Base-by-base conservation (phyloP, 2,797 vertebrate genomes). In the Peromyscus nudipes region DNA sequence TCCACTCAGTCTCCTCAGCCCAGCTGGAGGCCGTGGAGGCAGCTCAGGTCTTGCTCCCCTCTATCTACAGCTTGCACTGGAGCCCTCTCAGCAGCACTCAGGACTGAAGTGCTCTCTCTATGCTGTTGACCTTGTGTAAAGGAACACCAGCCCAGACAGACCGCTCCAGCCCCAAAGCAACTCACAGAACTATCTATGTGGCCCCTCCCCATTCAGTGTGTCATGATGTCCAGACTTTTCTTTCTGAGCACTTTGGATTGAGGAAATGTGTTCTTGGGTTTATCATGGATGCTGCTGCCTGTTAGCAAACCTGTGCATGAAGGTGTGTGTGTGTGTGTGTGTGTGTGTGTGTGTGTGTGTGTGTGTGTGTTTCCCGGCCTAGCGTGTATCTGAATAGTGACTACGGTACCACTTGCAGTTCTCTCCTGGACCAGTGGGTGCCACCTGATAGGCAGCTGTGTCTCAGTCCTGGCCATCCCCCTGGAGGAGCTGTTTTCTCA, bases 191-290 rank as follows among this genome's bases (percentile, higher is more conserved):
- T 73, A 7, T 21, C 25, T 29, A 9, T 29, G 23, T 29, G 34
- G 19, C 11, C 77, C 93, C 62, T 73, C n/a, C 11, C 17, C 10
- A 11, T 37, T 52, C 83, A 57, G 0, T 76, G 21, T 89, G 37
- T 92, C 69, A n/a, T n/a, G n/a, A n/a, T n/a, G n/a, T n/a, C n/a
- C n/a, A n/a, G n/a, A n/a, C n/a, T n/a, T 80, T 92, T 76, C 37
- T 77, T 94, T 83, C 43, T 73, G 60, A 93, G 60, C 25, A 55
- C 73, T 90, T 94, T 29, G 60, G 94, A 93, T 46, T 52, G 40
- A 90, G 89, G 40, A 16, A 79, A 71, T 75, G 49, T 92, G 67
- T 80, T 80, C 79, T 62, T 73, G 64, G 29, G 21, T 94, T 87
- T 71, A 46, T 85, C 10, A 43, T 92, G 57, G 40, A 0, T 91